phyloP scores from a whole-genome alignment of 2,113 vertebrate species.

The Cheilinus undulatus region DNA sequence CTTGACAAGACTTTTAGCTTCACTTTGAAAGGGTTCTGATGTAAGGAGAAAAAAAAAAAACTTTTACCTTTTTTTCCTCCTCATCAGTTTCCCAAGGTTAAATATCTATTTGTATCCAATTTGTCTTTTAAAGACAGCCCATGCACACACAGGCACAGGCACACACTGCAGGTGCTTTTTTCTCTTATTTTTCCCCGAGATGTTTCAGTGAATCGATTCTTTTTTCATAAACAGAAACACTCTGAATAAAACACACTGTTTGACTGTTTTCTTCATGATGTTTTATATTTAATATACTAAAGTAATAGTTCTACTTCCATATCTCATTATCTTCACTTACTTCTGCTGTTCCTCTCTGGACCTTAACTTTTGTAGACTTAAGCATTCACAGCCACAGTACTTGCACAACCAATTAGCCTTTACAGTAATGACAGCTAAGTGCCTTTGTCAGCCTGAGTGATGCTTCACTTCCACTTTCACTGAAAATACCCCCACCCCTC shows the following conservation, averaged over 20 bases:
- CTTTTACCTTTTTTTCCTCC: not conserved
- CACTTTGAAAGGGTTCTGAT: slow-evolving; percentile 20
- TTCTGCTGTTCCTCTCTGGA: slow-evolving; percentile 30
- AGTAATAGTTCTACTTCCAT: slow-evolving; percentile 36
- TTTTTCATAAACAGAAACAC: not conserved
- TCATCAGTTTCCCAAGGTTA: slow-evolving; percentile 32
- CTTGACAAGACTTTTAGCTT: slow-evolving; percentile 36
- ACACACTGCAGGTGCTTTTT: not conserved
- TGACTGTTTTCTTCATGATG: not conserved
- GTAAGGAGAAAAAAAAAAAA: not conserved
- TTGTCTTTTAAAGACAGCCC: slow-evolving; percentile 9
- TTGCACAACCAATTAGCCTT: too few species aligned
- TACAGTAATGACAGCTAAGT: too few species aligned
- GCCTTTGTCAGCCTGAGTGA: too few species aligned
- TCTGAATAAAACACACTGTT: not conserved
- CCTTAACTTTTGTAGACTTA: slow-evolving; percentile 24
- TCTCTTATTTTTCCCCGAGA: not conserved
- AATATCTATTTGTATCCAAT: slow-evolving; percentile 18
- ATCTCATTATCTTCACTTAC: slow-evolving; percentile 41
- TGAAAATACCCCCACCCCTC: too few species aligned
- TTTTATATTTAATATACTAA: slow-evolving; percentile 34
- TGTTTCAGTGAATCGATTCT: not conserved
- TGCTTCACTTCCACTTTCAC: too few species aligned
- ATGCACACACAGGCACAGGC: not conserved
- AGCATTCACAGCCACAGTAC: slow-evolving; percentile 23